phyloP scores from a whole-genome alignment of 2,113 vertebrate genomes.

The Daboia siamensis region DNA sequence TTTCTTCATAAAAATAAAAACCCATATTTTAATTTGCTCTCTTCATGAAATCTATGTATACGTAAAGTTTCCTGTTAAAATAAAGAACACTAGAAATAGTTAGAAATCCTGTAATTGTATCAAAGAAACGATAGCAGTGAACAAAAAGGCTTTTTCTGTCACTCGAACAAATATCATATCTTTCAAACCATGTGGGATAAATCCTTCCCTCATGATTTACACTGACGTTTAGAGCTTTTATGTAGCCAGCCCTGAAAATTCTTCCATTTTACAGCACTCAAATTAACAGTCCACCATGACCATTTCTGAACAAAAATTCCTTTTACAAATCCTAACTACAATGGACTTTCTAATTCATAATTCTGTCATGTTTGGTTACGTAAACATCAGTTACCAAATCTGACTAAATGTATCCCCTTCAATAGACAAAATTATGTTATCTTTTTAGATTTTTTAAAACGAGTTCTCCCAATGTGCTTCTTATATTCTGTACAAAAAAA shows the following conservation, averaged over 20 bases:
- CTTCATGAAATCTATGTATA: background rate
- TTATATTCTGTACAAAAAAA: background rate
- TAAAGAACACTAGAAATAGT: background rate
- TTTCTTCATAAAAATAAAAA: background rate
- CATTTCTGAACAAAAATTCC: background rate
- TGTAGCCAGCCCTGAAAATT: background rate
- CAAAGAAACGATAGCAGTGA: background rate
- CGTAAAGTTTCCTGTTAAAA: background rate
- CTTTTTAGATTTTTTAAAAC: background rate
- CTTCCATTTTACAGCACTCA: background rate
- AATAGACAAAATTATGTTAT: background rate
- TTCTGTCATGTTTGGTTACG: background rate
- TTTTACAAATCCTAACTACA: background rate
- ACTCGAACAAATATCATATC: background rate
- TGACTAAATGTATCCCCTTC: background rate
- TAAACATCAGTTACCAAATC: background rate
- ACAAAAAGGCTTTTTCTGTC: background rate
- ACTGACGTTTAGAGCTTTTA: background rate
- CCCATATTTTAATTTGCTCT: background rate
- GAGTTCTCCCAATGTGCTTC: background rate
- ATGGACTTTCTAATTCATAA: background rate
- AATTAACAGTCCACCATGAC: background rate
- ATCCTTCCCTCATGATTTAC: background rate
- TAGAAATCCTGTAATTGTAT: background rate
- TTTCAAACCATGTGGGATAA: background rate